Evolutionary conservation across 2,113 vertebrate species (phyloP), one percentile per base, ranked within the genome.

Genomic region (Neolamprologus devosi): DNA sequence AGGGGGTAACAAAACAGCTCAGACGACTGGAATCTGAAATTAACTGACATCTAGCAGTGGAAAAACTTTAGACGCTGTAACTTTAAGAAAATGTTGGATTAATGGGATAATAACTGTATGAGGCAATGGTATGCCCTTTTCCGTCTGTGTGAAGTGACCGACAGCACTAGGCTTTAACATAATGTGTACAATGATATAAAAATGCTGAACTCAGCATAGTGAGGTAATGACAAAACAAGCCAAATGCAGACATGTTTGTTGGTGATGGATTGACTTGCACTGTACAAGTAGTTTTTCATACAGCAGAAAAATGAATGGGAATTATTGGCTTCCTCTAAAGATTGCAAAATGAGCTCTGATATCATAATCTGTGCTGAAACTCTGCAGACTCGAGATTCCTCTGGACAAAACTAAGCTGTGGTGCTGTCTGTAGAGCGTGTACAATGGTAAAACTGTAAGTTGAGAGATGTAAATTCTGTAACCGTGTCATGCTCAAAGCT

Each of bases 221-320:
- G 23, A 89, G 68, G 85, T 89, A 85, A 89, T 45, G 13, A 49
- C 80, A 14, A 60, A 89, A 85, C 40, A 47, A 33, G 63, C 57
- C 45, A 81, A 87, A 87, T 81, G 68, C 47, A 54, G 63, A 28
- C 80, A 83, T 68, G 4, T 53, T 63, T 40, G 88, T 70, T 81
- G 65, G 65, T 89, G 87, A 88, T 85, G 86, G 87, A 89, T 86
- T 55, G 65, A 60, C 33, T 89, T 35, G n/a, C 58, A 7, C 17
- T 21, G 40, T 45, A 68, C 51, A 87, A 47, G 70, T 83, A 87
- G 85, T 90, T 88, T 86, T 86, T 89, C 78, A 26, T 17, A 47
- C 37, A 83, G 47, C 19, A 14, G 53, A 81, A 80, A 68, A 90
- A 82, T 91, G 42, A 83, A 84, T 81, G 30, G 79, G 70, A 83